A percentile compares a stretch with the other conserved stretches of the same genome.
These are phyloP conservation scores for Eumeta japonica DNA, from an alignment of 1,140 invertebrate genomes.

Conservation along the genomic window DNA sequence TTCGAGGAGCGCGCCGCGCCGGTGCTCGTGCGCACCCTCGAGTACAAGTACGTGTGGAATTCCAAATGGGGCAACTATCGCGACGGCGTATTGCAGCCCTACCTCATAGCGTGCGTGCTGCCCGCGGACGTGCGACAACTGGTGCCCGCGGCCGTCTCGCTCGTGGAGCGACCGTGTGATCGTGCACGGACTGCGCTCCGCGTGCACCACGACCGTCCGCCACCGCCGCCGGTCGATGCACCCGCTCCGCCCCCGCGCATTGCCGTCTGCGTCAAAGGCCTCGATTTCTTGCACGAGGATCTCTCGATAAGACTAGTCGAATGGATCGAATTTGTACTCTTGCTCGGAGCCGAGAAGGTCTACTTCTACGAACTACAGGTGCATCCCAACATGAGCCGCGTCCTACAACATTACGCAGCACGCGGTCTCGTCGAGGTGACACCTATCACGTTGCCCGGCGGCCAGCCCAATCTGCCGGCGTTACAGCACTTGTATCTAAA, in stretches of 20 bases:
- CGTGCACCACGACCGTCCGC: constrained; percentile 77
- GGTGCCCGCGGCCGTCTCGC: constrained; percentile 80
- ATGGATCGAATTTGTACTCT: constrained; percentile 86
- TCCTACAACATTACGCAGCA: constrained; percentile 77
- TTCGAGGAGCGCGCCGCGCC: constrained; percentile 80
- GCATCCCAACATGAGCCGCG: constrained; percentile 88
- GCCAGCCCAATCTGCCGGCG: constrained; percentile 85
- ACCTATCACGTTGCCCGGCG: constrained; percentile 84
- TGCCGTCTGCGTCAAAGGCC: constrained; percentile 91
- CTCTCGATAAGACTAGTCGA: constrained; percentile 87
- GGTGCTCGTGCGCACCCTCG: constrained; percentile 75
- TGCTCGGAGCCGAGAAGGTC: constrained; percentile 89
- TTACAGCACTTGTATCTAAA: constrained; percentile 87
- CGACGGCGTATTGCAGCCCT: constrained; percentile 88
- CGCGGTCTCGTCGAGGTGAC: constrained; percentile 79
- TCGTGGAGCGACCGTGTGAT: constrained; percentile 84
- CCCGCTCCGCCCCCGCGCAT: constrained; percentile 75
- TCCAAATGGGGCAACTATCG: constrained; percentile 93
- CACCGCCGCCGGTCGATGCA: constrained; percentile 48
- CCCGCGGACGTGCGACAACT: constrained; percentile 70
- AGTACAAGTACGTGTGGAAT: constrained; percentile 94
- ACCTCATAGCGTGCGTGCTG: constrained; percentile 84
- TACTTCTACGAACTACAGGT: constrained; percentile 90
- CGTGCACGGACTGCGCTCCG: constrained; percentile 83
- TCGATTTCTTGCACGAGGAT: constrained; percentile 91